Evolutionary conservation across 2,797 vertebrate genomes (phyloP).

Genomic region (Urophycis tenuis): DNA sequence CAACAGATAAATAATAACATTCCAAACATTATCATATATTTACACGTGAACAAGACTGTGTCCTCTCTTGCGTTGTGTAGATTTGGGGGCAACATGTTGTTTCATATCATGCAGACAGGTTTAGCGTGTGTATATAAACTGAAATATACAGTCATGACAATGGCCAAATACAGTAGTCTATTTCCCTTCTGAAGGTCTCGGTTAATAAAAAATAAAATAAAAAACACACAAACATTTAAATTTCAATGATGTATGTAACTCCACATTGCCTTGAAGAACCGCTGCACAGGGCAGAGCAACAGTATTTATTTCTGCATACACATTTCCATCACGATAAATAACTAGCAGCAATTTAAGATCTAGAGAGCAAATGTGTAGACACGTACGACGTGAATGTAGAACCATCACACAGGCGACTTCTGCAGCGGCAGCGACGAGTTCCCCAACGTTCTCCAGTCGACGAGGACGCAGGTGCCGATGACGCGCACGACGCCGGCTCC

Average conservation of each 20-base stretch:
- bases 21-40: constrained; percentile 77
- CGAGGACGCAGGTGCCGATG: neutral
- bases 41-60: constrained; percentile 77
- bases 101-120: constrained; percentile 78
- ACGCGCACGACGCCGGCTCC: neutral
- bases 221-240: constrained; percentile 22
- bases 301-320: constrained; percentile 45
- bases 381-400: constrained; percentile 35
- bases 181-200: neutral
- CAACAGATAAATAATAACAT: constrained; percentile 89
- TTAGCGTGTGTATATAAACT: constrained; percentile 42
- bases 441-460: neutral
- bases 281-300: constrained; percentile 45
- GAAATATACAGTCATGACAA: constrained; percentile 47
- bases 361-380: constrained; percentile 33
- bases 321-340: constrained; percentile 59
- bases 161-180: constrained; percentile 9
- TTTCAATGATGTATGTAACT: constrained; percentile 21
- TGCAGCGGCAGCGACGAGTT: neutral
- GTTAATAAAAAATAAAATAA: neutral
- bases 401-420: constrained; percentile 13
- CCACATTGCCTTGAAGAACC: constrained; percentile 25
- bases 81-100: constrained; percentile 64
- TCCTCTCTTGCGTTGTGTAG: constrained; percentile 45
- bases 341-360: constrained; percentile 39